phyloP scores from a whole-genome alignment of 2,113 vertebrate species.

The Myrmecobius fasciatus region DNA sequence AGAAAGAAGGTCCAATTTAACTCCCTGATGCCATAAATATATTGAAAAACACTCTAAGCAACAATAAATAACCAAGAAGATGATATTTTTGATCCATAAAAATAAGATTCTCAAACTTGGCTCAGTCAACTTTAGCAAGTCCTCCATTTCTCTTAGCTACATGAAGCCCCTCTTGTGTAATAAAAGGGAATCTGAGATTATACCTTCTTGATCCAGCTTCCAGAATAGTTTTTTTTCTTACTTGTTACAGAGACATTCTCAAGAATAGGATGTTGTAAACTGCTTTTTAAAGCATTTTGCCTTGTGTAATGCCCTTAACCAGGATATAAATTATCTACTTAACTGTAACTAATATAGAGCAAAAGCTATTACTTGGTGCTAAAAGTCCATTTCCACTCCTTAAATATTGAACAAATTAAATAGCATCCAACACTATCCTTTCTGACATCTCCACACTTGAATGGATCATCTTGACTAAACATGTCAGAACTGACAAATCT shows the following conservation, averaged over 20 bases:
- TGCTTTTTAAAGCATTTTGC: constrained; percentile 67
- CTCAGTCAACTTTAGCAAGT: constrained; percentile 1
- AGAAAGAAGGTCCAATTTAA: background rate
- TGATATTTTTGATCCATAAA: constrained; percentile 21
- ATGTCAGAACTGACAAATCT: constrained; percentile 78
- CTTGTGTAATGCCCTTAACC: constrained; percentile 74
- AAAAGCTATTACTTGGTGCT: constrained; percentile 69
- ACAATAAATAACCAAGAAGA: constrained; percentile 15
- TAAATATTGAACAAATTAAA: constrained; percentile 77
- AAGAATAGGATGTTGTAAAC: constrained; percentile 26
- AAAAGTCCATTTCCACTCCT: constrained; percentile 65
- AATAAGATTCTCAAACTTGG: constrained; percentile 28
- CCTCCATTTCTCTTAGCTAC: constrained; percentile 10
- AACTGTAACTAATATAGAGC: constrained; percentile 62
- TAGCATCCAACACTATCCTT: constrained; percentile 23
- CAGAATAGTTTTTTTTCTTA: background rate
- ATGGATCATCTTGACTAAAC: constrained; percentile 78
- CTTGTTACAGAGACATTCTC: background rate
- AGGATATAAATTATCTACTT: constrained; percentile 76
- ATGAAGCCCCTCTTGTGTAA: background rate
- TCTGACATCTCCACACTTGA: constrained; percentile 75
- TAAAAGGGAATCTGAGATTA: background rate
- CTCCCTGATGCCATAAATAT: background rate
- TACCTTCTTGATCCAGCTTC: background rate
- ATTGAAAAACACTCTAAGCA: background rate